phyloP scores from a whole-genome alignment of 2,797 vertebrate species.

The Siniperca scherzeri region DNA sequence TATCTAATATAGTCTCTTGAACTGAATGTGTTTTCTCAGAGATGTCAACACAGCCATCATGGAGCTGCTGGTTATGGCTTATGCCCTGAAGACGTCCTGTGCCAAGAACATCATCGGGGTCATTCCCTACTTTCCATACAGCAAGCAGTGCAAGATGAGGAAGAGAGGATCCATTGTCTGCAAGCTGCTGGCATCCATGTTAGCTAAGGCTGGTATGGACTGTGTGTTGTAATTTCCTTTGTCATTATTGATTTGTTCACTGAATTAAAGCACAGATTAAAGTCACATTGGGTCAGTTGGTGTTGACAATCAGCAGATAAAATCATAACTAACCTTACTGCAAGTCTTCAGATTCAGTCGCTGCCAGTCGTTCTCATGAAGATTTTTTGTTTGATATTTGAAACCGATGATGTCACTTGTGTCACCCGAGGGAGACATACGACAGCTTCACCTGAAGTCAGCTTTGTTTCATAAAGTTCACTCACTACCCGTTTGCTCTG shows the following conservation, averaged over 20 bases:
- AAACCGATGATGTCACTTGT: no score
- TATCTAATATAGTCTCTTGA: not conserved
- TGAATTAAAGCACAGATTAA: not conserved
- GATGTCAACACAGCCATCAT: conserved; percentile 99
- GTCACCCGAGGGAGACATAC: no score
- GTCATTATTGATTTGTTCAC: not conserved
- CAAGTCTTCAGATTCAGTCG: not conserved
- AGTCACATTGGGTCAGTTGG: no score
- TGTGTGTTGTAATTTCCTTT: not conserved
- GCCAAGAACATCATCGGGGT: conserved; percentile 98
- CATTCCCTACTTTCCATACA: conserved; percentile 99
- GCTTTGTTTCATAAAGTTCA: not conserved
- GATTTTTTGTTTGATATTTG: no score
- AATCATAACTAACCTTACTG: no score
- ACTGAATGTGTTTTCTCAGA: conserved; percentile 74
- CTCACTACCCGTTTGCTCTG: no score
- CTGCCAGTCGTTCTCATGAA: no score
- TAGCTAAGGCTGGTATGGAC: conserved; percentile 92
- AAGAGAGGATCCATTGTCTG: conserved; percentile 98
- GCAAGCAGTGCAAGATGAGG: conserved; percentile 99
- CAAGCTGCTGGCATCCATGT: conserved; percentile 97
- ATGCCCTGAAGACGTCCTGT: conserved; percentile 95
- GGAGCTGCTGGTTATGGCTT: conserved; percentile 98
- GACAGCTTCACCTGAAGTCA: not conserved
- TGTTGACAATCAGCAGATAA: no score